Evolutionary conservation across 2,888 invertebrate species (phyloP), one percentile per base, ranked within the genome.

Genomic region (Hoplodrina blanda): DNA sequence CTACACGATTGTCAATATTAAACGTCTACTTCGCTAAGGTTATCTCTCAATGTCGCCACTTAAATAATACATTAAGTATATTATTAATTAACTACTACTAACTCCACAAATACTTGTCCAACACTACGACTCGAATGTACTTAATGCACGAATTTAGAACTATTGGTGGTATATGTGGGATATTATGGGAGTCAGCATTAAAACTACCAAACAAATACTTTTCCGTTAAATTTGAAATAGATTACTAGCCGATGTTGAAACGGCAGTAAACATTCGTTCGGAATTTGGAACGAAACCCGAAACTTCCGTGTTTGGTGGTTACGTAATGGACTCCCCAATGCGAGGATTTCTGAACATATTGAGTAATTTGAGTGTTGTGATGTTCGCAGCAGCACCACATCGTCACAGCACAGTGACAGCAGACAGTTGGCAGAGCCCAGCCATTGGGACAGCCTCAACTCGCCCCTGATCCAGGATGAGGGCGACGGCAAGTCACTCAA

Each of bases 401-500:
- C 97, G 79, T 96, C 97, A 89, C 96, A 96, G 78, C 97, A 97
- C 91, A 96, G 96, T 85, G 97, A 97, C 90, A 96, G 92, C 92
- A 96, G 96, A 91, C 96, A 96, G 88, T 88, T 97, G 81, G 96
- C 97, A 78, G 97, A 97, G 85, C 96, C 97, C 67, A 94, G 94
- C 88, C 98, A 97, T 91, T 98, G 98, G 98, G 98, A 98, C 90
- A 98, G 98, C 81, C 96, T 99, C 79, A 98, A 98, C 96, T 99
- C 99, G 62, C 99, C 99, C 19, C 97, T 99, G 86, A 99, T 98
- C 92, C 98, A 99, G 95, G 98, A 99, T 87, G 98, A 99, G 89
- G 99, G 98, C 67, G 98, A 99, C 92, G 99, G 98, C 95, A 99
- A 99, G 95, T 98, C 98, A 91, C 97, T 99, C 85, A 99, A 99